Evolutionary conservation across 2,888 invertebrate genomes (phyloP).

Genomic region (Tetramorium bicarinatum): DNA sequence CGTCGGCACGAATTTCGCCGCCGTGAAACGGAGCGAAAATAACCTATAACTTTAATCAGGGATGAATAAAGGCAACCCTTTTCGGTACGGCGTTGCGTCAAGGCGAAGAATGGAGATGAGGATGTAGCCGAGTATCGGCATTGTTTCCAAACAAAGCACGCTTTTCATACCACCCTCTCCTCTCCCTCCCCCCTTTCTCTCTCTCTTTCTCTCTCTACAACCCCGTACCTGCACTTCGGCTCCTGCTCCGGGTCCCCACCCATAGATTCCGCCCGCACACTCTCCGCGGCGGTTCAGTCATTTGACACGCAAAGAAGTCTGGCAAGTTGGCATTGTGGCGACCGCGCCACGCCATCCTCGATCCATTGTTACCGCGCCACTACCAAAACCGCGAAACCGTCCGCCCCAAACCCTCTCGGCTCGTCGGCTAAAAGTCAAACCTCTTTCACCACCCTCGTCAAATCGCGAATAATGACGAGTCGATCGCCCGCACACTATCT

Average conservation of each 20-base stretch:
- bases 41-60: constrained; percentile 86
- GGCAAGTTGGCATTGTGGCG: constrained; percentile 84
- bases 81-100: constrained; percentile 82
- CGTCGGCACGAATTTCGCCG: constrained; percentile 70
- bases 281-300: constrained; percentile 85
- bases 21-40: constrained; percentile 78
- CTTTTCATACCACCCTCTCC: constrained; percentile 84
- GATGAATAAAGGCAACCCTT: constrained; percentile 84
- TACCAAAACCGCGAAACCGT: constrained; percentile 75
- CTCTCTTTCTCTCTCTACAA: constrained; percentile 64
- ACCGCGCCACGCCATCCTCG: constrained; percentile 73
- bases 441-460: constrained; percentile 68
- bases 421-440: constrained; percentile 51
- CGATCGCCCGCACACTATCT: constrained; percentile 48
- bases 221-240: constrained; percentile 62
- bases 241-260: constrained; percentile 42
- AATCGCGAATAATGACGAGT: constrained; percentile 55
- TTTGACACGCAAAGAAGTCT: constrained; percentile 87
- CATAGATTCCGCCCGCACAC: constrained; percentile 70
- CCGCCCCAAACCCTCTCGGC: constrained; percentile 54
- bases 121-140: constrained; percentile 87
- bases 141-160: constrained; percentile 86
- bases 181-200: constrained; percentile 62
- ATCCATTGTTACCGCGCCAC: constrained; percentile 84
- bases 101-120: constrained; percentile 86